Base-by-base conservation (phyloP, 2,113 vertebrate genomes). In the Laterallus jamaicensis region DNA sequence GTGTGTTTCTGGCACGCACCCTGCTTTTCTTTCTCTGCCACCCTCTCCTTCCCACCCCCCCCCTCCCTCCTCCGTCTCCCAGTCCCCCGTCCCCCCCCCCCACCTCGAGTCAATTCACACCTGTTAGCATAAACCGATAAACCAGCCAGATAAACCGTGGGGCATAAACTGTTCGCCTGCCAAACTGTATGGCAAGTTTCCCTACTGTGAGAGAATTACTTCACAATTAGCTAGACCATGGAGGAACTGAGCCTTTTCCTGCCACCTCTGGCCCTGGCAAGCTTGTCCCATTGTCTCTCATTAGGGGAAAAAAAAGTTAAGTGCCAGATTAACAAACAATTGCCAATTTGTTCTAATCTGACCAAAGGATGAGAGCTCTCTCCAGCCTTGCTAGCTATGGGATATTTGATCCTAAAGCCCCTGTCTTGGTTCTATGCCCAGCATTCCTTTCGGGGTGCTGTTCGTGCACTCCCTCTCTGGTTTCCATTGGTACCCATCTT, bases 91-190 rank as follows among this genome's bases (percentile, higher is more conserved):
- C 40, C 11, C 40, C 40, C 11, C 40, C 40, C 40, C 40, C 40
- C 40, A 11, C 42, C 31, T 5, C 15, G 63, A 60, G 55, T 74
- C 37, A 92, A 89, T 96, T 93, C 96, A 54, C 90, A 92, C 92
- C 96, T 86, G 94, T 76, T 80, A 28, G 29, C 15, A 73, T 91
- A 87, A 95, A 94, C 92, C 7, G 81, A 86, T 86, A 76, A 92
- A 58, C 42, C 3, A 0, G 10, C 11, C 2, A 25, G 90, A 86
- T 88, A 86, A 83, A 89, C 50, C 3, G 3, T 6, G 20, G 44
- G 83, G 32, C 15, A 62, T 58, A 81, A 89, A 89, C 81, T 39
- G 31, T 9, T 40, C 5, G 10, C 68, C 73, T 80, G 89, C 86
- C 92, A 73, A 64, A 5, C 80, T 11, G 1, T 29, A 5, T 70